Evolutionary conservation across 92 coral and sea anemone species (phyloP), one percentile per base, ranked within the genome.

Genomic region (Zoanthus sociatus): DNA sequence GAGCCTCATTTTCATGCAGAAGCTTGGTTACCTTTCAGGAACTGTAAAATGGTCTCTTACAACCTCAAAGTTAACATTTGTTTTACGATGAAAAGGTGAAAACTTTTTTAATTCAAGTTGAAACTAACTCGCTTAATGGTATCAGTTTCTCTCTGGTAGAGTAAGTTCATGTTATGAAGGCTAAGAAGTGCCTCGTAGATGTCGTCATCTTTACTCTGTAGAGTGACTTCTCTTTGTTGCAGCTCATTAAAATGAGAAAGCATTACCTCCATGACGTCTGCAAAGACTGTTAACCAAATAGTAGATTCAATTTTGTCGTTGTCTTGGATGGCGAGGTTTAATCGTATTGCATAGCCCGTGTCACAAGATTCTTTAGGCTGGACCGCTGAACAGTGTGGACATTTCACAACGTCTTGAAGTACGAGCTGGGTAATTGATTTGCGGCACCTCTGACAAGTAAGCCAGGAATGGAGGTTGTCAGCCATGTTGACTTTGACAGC

Each of bases 151-250:
- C 45, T 16, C 8, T 70, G 78, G 44, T 83, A 83, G 31, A 16
- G 47, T 14, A 83, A 70, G 30, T 42, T 46, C 87, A 83, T 83
- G 14, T 46, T 60, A 16, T 77, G 87, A 70, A 83, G 78, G 37
- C 63, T 70, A 17, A 83, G 67, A 45, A 70, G 42, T 5, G 78
- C 87, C 32, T 26, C 77, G 32, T 83, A 83, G 10, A 69, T 71
- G 21, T 83, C 87, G 74, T 83, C 87, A 45, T 83, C 78, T n/a
- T 33, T 9, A 46, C 87, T 51, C 47, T 83, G 32, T 16, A 83
- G 21, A 61, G 87, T 83, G 48, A 66, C 76, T 33, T 61, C 30
- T 7, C 17, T 71, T 17, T 32, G 58, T 32, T 66, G 47, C 47
- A 67, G 47, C 73, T 83, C 74, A 63, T 83, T 83, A 30, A 18